Evolutionary conservation across 2,113 vertebrate genomes (phyloP).

Genomic region (Paracanthobrama guichenoti): DNA sequence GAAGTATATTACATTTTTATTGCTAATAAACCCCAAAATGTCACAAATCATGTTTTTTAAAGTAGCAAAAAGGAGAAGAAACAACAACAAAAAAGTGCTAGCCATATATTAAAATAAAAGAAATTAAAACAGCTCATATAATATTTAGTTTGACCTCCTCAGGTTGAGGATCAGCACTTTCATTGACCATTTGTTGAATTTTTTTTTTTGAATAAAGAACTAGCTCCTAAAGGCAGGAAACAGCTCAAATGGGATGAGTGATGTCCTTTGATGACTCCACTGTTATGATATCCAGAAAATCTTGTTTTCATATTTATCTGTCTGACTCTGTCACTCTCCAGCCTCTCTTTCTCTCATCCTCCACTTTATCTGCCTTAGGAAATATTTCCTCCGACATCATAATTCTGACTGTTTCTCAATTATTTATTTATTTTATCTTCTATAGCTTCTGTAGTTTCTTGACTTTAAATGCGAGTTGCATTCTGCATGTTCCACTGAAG

Average conservation of each 20-base stretch:
- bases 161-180: too few relatives aligned
- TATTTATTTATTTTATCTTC: conserved; percentile 20
- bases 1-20: not conserved
- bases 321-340: not conserved
- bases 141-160: too few relatives aligned
- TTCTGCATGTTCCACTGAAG: not conserved
- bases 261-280: conserved; percentile 34
- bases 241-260: not conserved
- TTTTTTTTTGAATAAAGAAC: too few relatives aligned
- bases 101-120: not conserved
- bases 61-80: not conserved
- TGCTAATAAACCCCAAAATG: not conserved
- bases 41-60: not conserved
- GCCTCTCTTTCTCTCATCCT: not conserved
- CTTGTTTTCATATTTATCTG: conserved; percentile 43
- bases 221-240: not conserved
- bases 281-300: conserved; percentile 47
- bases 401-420: conserved; percentile 13
- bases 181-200: too few relatives aligned
- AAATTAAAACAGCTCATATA: not conserved
- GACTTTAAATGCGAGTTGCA: not conserved
- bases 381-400: conserved; percentile 27
- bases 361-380: not conserved
- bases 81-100: not conserved
- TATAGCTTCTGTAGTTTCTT: conserved; percentile 12